Conservation (phyloP, 2,888 invertebrate genomes). For the Sarcophaga subvicina region DNA sequence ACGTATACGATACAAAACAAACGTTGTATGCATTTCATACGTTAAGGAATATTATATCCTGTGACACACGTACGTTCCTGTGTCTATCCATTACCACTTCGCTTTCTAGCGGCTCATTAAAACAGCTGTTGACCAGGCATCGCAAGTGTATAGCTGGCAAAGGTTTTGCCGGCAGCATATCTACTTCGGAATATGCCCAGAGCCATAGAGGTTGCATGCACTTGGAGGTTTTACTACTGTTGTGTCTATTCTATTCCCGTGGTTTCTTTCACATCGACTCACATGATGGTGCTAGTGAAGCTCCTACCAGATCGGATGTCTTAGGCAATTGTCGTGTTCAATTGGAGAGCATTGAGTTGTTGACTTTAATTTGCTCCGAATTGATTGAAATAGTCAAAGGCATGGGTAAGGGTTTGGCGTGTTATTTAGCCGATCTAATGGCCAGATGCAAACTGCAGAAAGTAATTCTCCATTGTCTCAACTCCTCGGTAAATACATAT, state of each 20-base stretch:
- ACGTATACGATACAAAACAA: slow-evolving; percentile 89
- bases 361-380: slow-evolving; percentile 88
- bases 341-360: slow-evolving; percentile 88
- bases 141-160: slow-evolving; percentile 90
- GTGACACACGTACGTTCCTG: slow-evolving; percentile 88
- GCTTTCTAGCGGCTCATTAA: slow-evolving; percentile 83
- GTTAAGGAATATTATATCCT: slow-evolving; percentile 87
- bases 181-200: slow-evolving; percentile 85
- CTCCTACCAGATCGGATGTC: slow-evolving; percentile 87
- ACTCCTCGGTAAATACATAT: slow-evolving; percentile 86
- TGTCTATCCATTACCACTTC: slow-evolving; percentile 90
- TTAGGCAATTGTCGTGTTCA: slow-evolving; percentile 90
- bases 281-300: slow-evolving; percentile 79
- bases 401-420: slow-evolving; percentile 88
- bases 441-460: slow-evolving; percentile 92
- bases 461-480: slow-evolving; percentile 89
- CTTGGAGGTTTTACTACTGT: slow-evolving; percentile 88
- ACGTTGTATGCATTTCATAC: slow-evolving; percentile 88
- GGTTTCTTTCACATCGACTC: slow-evolving; percentile 84
- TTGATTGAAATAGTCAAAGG: slow-evolving; percentile 88
- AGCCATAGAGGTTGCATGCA: slow-evolving; percentile 90
- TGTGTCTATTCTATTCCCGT: slow-evolving; percentile 90
- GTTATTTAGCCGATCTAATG: slow-evolving; percentile 89
- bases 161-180: slow-evolving; percentile 85
- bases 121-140: slow-evolving; percentile 84